A percentile compares a stretch with the other conserved stretches of the same genome.
Evolutionary conservation across 1,140 invertebrate genomes (phyloP).

Genomic region (Zaprionus vittiger): DNA sequence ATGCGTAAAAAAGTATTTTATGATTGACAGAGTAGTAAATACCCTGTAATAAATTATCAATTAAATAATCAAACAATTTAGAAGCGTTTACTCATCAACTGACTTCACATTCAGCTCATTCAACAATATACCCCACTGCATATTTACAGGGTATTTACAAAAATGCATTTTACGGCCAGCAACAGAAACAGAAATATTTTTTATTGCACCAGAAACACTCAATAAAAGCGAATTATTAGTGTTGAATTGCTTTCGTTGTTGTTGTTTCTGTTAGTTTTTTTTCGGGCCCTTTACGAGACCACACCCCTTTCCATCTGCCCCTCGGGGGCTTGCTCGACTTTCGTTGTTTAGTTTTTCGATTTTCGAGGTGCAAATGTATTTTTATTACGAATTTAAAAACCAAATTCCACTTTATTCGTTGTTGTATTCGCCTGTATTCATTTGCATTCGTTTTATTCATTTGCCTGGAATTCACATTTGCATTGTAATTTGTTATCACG

Average conservation of each 20-base stretch:
- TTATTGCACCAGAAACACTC: constrained; percentile 81
- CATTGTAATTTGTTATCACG: constrained; percentile 23
- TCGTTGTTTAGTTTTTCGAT: constrained; percentile 29
- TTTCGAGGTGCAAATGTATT: constrained; percentile 62
- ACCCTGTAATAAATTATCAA: too few species aligned
- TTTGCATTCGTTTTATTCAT: constrained; percentile 27
- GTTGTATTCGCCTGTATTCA: not conserved
- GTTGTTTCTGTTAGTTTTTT: constrained; percentile 18
- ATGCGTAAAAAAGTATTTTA: not conserved
- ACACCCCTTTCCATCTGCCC: not conserved
- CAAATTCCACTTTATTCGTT: constrained; percentile 35
- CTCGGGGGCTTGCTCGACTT: not conserved
- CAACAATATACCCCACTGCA: not conserved
- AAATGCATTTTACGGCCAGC: constrained; percentile 65
- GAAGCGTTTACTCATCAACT: not conserved
- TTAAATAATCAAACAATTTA: not conserved
- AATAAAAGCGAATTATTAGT: constrained; percentile 82
- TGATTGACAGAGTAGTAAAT: not conserved
- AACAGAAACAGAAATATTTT: constrained; percentile 61
- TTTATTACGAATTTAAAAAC: constrained; percentile 64
- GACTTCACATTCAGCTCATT: not conserved
- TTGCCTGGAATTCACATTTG: constrained; percentile 2
- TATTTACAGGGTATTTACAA: constrained; percentile 18
- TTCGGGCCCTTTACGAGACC: constrained; percentile 8
- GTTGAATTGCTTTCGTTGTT: constrained; percentile 57